Base-by-base conservation (phyloP, 2,888 invertebrate species). In the Leptinotarsa rubiginosa region DNA sequence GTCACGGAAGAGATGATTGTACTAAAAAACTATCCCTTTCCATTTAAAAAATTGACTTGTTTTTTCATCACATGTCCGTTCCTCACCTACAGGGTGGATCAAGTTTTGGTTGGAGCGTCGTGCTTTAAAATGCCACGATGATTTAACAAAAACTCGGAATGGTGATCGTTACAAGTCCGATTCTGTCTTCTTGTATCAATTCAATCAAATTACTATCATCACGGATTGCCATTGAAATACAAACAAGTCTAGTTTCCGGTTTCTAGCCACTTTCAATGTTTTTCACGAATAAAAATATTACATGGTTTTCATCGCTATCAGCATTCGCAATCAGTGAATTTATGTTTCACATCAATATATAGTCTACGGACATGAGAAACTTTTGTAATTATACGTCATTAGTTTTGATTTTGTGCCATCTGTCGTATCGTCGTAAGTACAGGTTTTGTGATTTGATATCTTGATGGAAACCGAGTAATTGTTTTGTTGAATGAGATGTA, bases 211-310 rank as follows among this genome's bases (percentile, higher is more conserved):
- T 41, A 62, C 62, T 62, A 41, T 62, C 25, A 62, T 62, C 16
- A 62, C 18, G n/a, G 25, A 62, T 62, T 41, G 62, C 62, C 41
- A 62, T 62, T 62, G 41, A 62, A 62, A 62, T 62, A n/a, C n/a
- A 25, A 62, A 31, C 62, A 20, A 62, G n/a, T 31, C 15, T n/a
- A n/a, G 41, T 41, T 62, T 62, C 62, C 62, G 62, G 25, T 62
- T 62, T 41, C 31, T 31, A 13, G 41, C 25, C 10, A 25, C 22
- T 59, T 59, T 59, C 22, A 59, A 16, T 31, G 13, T 62, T 25
- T 16, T n/a, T 5, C 41, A 15, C 25, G 31, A 62, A 62, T 31
- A 62, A 7, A 62, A 31, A 16, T 62, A n/a, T 62, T 41, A 41
- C 20, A 25, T 2, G 15, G 25, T 62, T 62, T 31, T 62, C n/a